Percentiles rank a stretch among this genome's conserved stretches.
Conservation (phyloP, 2,113 vertebrate species). For the Sula dactylatra region DNA sequence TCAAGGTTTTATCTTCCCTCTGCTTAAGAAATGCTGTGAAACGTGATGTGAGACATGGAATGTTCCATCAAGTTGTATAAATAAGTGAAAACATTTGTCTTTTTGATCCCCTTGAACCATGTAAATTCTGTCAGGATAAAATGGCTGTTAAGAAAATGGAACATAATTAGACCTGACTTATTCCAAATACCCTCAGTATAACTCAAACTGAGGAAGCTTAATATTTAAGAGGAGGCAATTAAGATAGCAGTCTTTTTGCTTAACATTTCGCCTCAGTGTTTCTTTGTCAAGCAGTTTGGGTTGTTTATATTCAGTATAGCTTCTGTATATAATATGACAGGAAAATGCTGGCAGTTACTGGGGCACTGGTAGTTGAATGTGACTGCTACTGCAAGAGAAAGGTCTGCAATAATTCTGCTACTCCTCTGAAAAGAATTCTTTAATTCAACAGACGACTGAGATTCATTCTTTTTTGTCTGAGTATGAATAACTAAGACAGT, state of each 20-base stretch:
- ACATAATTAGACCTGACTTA: conserved; percentile 39
- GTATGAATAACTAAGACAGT: neutral
- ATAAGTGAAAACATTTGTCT: conserved; percentile 44
- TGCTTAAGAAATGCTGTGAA: conserved; percentile 8
- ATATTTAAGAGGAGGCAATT: conserved; percentile 34
- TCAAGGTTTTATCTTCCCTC: conserved; percentile 15
- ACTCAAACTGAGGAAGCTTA: conserved; percentile 10
- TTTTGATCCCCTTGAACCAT: neutral
- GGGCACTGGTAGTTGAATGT: neutral
- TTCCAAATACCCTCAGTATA: neutral
- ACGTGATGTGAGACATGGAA: neutral
- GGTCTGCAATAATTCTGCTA: neutral
- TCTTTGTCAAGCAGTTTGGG: neutral
- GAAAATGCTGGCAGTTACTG: neutral
- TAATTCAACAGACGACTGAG: neutral
- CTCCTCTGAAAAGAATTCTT: neutral
- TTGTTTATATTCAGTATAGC: neutral
- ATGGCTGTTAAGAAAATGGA: conserved; percentile 33
- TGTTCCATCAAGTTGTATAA: conserved; percentile 37
- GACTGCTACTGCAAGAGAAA: neutral
- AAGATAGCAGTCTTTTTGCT: conserved; percentile 12
- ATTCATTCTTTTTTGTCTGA: neutral
- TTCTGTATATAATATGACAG: neutral
- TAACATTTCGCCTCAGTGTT: neutral
- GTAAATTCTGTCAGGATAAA: conserved; percentile 42